Base-by-base conservation (phyloP, 1,140 invertebrate species). In the Stegodyphus dumicola region DNA sequence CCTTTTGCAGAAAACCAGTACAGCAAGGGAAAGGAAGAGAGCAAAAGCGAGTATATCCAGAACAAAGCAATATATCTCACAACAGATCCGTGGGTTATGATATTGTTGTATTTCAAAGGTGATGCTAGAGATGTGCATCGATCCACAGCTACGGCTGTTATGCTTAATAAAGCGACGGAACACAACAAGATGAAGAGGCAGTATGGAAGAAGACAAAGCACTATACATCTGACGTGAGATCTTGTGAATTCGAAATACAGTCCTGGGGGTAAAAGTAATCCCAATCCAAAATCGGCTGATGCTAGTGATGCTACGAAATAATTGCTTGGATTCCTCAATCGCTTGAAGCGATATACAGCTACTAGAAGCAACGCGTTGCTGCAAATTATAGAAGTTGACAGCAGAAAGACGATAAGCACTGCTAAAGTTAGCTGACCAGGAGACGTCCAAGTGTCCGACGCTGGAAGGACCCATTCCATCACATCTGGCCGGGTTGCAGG, bases 221-320 rank as follows among this genome's bases (percentile, higher is more conserved):
- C 13, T 10, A 78, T 17, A 56, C 76, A 84, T 7, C 71, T 75
- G 49, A 85, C 69, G 17, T 56, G 54, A n/a, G 79, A 51, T 48
- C 91, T 90, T 17, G 91, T 91, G n/a, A 93, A 89, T 87, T 94
- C 93, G 81, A 93, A 89, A 87, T 93, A 92, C 77, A 93, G 91
- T 0, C 93, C 93, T 17, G 94, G 92, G 0, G 95, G 95, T 92
- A 95, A 93, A 86, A 94, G 92, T 73, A 95, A 90, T 0, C 94
- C 95, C 51, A 95, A 93, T n/a, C 94, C 92, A 17, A 95, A 91
- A 89, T 95, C 95, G 6, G 94, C 93, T 52, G 94, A 91, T 0
- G 95, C 94, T 74, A 95, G 90, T 5, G 94, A 94, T 69, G 94
- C 92, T n/a, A 95, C 92, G 17, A 95, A 91, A 85, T 93, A 93